Evolutionary conservation across 2,888 invertebrate genomes (phyloP).

Genomic region (Apocheima hispidaria): DNA sequence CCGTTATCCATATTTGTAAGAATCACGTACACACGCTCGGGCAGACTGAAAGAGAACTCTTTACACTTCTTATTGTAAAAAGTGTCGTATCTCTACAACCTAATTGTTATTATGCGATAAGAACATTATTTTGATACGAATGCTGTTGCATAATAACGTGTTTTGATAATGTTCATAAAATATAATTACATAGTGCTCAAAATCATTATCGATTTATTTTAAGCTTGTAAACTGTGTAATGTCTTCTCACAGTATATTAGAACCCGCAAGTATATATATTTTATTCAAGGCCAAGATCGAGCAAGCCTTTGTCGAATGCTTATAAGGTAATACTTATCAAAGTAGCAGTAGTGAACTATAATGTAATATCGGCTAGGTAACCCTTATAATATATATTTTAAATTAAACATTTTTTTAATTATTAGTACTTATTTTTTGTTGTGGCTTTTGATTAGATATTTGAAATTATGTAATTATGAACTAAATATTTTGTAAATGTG

Average conservation of each 20-base stretch:
- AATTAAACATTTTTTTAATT: too few species aligned
- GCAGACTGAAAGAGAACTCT: constrained; percentile 12
- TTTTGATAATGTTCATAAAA: constrained; percentile 2
- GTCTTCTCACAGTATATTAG: background rate
- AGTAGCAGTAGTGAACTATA: too few species aligned
- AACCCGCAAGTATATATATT: background rate
- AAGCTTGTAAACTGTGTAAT: background rate
- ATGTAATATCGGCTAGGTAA: too few species aligned
- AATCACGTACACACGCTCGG: constrained; percentile 11
- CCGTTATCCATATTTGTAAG: constrained; percentile 69
- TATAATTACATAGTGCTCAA: background rate
- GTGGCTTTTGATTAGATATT: too few species aligned
- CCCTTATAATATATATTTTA: too few species aligned
- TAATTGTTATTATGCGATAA: constrained; percentile 27
- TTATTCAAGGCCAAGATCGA: too few species aligned
- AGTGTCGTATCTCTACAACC: constrained; percentile 13
- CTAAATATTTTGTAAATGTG: too few species aligned
- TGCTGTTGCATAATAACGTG: constrained; percentile 9
- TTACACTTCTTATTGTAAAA: background rate
- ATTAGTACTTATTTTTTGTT: too few species aligned
- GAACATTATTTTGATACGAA: constrained; percentile 19
- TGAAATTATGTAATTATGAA: too few species aligned
- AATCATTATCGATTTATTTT: background rate
- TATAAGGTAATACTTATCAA: too few species aligned
- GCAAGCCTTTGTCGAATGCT: too few species aligned